Base-by-base conservation (phyloP, 2,797 vertebrate genomes). In the Silurus aristotelis region DNA sequence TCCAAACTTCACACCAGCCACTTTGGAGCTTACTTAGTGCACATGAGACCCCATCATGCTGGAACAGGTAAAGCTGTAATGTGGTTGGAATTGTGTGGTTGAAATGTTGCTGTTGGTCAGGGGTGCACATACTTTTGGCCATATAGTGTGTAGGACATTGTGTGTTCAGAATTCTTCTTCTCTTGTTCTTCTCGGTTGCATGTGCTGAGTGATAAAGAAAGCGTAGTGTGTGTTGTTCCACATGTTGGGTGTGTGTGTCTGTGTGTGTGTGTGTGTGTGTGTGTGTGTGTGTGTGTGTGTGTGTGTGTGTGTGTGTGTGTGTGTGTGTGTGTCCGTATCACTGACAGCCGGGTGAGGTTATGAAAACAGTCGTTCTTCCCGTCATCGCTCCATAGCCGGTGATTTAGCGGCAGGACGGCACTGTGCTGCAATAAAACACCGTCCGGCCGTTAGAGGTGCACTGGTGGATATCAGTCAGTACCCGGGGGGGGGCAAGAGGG, bases 341-440 rank as follows among this genome's bases (percentile, higher is more conserved):
- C 84, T 80, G 84, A 88, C 75, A 85, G 87, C 87, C 60, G 67
- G 81, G 81, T 84, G 83, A 86, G 89, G 89, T 90, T 90, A 90
- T 88, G 87, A 89, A 90, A 90, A 90, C 89, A 89, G 87, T 89
- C 87, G 87, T 88, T 90, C 86, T 89, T 90, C 88, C 89, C 87
- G 84, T 90, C 88, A 89, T 87, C 87, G 88, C 89, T 87, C 86
- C 89, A 87, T 88, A 87, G 83, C 89, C 84, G 48, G 83, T 88
- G 87, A 90, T 90, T 90, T 90, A 90, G 86, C 83, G 66, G 80
- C 25, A 38, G 76, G 64, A 9, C 60, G 86, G 66, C 86, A 67
- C 84, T 58, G 46, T 52, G 87, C 85, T 81, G 87, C 88, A 73
- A 88, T 90, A 90, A 89, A 90, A 87, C 87, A 85, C 85, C 68